Base-by-base conservation (phyloP, 2,797 vertebrate species). In the Tauraco hartlaubi region DNA sequence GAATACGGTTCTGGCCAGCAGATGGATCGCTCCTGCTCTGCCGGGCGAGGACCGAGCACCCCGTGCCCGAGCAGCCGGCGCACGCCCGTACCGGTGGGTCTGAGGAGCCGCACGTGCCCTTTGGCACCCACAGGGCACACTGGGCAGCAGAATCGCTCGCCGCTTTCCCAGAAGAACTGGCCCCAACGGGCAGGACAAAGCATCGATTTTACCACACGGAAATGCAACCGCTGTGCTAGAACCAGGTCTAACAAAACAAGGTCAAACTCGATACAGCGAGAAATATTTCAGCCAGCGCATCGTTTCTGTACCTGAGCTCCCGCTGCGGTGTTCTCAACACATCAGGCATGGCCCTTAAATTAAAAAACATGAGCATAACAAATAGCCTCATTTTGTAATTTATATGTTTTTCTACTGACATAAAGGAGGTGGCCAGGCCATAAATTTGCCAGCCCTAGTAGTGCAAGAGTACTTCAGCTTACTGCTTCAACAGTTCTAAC, bases 21-120 rank as follows among this genome's bases (percentile, higher is more conserved):
- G 61, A 49, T 0, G 4, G 54, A 39, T 4, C 11, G 44, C 11
- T 46, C 8, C 35, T 66, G 15, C 7, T 23, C 44, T 19, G 22
- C n/a, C 5, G 16, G 58, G 2, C 3, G 31, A 44, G 44, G 44
- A 21, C 1, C 1, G 16, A 11, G 3, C n/a, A 33, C 46, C 44
- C 51, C 5, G 6, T 7, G 15, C 15, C 12, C 39, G 12, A 41
- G 39, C 12, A 41, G 13, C 39, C 39, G 39, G 39, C 39, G 39
- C 39, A 41, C 39, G 39, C 39, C 39, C 39, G 26, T 28, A 28
- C 63, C 43, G 4, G 29, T 12, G 9, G 41, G 29, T 26, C 48
- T 1, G 5, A 16, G 51, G 23, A n/a, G 43, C 72, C 16, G 3
- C 79, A 4, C 51, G 2, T 29, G 62, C 72, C 43, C 87, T 44